Evolutionary conservation across 1,140 invertebrate genomes (phyloP), one percentile per base, ranked within the genome.

Genomic region (Solenopsis fugax): DNA sequence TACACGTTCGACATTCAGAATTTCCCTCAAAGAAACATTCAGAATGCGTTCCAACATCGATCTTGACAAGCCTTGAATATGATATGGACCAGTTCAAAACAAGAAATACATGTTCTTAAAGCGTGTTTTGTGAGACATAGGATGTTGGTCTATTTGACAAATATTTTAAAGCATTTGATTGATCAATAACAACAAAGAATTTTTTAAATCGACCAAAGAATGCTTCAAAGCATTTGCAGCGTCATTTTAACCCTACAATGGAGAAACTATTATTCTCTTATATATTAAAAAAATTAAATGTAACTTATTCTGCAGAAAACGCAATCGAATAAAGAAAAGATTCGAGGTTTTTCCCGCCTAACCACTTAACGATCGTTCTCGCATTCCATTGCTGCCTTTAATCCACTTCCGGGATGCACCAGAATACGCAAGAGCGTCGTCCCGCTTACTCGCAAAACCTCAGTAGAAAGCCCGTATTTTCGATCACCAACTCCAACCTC

Each of bases 401-500:
- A 82, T 82, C 21, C 24, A 56, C 7, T 73, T 82, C 13, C 41
- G 50, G 18, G 24, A 72, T 29, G n/a, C 6, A 71, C 24, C 16
- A 16, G 4, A 73, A 24, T 60, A 73, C 29, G 52, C 54, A 60
- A 82, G 45, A 72, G 21, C 65, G 10, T 56, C n/a, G 64, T 69
- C 64, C 21, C 37, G 56, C 18, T 73, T 48, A 18, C 9, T 52
- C 37, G 29, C 18, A 48, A 58, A 71, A 37, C 21, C n/a, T 67
- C 48, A 12, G 21, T 41, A 72, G 18, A 56, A 7, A 72, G 16
- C 13, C 45, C n/a, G 52, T 54, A 84, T 37, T 84, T 75, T 75
- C 69, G 45, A 84, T 75, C 54, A 72, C 29, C 41, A 56, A 29
- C 37, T 58, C 12, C 5, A 10, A 54, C 9, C 21, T 24, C 45